These are phyloP conservation scores for Lota lota DNA, from an alignment of 2,113 vertebrate species.

Conservation along the genomic window DNA sequence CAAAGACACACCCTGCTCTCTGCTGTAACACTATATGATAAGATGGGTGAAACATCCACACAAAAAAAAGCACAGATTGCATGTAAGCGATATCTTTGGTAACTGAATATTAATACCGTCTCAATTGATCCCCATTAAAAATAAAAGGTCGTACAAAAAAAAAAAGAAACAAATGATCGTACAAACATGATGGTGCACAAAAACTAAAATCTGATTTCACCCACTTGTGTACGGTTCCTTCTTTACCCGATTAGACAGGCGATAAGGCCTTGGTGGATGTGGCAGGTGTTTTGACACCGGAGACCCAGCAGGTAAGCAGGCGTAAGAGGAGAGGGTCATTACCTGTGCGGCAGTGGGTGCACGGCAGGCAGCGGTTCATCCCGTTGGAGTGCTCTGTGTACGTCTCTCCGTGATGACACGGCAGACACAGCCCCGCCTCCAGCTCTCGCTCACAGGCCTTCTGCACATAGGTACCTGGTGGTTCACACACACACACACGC, in stretches of 20 bases:
- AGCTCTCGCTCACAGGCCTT: conserved; percentile 57
- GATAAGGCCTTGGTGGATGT: too few species aligned
- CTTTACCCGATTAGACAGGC: too few species aligned
- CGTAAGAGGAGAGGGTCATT: conserved; percentile 12
- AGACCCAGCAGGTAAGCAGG: too few species aligned
- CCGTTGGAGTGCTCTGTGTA: conserved; percentile 77
- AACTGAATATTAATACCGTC: neutral
- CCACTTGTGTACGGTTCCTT: too few species aligned
- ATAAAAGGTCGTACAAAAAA: neutral
- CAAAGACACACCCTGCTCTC: conserved; percentile 65
- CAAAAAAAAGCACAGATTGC: conserved; percentile 56
- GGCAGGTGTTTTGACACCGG: too few species aligned
- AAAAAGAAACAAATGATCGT: too few species aligned
- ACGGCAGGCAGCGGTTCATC: conserved; percentile 74
- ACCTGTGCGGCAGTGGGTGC: conserved; percentile 74
- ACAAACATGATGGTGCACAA: too few species aligned
- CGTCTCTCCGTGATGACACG: conserved; percentile 66
- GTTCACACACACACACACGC: neutral
- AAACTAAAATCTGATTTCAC: too few species aligned
- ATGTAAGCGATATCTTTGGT: conserved; percentile 41
- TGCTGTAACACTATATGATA: conserved; percentile 68
- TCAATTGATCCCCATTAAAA: conserved; percentile 1
- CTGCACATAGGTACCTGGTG: conserved; percentile 67
- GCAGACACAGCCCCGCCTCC: conserved; percentile 53
- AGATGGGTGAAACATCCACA: conserved; percentile 45